Conservation (phyloP, 2,888 invertebrate genomes). For the Noctua janthina region DNA sequence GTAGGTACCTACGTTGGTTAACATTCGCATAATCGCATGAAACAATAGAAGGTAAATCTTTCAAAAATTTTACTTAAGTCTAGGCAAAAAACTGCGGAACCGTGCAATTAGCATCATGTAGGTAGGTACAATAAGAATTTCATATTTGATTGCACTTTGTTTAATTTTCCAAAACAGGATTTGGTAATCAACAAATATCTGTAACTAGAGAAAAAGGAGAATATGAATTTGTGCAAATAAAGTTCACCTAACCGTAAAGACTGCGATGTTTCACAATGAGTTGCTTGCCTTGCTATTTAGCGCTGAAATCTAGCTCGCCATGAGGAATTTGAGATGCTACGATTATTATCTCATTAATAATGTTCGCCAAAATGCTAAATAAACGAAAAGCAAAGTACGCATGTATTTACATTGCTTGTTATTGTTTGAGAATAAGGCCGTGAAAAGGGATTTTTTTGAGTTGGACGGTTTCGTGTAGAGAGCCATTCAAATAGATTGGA, state of each 20-base stretch:
- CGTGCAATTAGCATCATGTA: not conserved
- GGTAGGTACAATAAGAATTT: constrained; percentile 11
- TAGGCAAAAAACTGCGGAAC: constrained; percentile 6
- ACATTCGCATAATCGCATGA: constrained; percentile 15
- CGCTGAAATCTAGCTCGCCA: constrained; percentile 47
- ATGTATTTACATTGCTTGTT: not conserved
- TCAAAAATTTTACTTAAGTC: constrained; percentile 18
- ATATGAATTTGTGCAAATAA: constrained; percentile 47
- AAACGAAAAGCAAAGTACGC: constrained; percentile 4
- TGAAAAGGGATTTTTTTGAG: constrained; percentile 12
- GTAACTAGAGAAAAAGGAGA: constrained; percentile 30
- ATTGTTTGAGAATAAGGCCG: not conserved
- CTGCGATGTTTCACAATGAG: constrained; percentile 52
- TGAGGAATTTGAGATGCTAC: constrained; percentile 52
- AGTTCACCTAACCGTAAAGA: constrained; percentile 38
- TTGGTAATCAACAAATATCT: constrained; percentile 32
- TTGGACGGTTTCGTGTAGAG: not conserved
- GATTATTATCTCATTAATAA: constrained; percentile 40
- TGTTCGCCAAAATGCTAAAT: constrained; percentile 29
- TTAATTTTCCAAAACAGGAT: constrained; percentile 36
- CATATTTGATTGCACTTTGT: constrained; percentile 39
- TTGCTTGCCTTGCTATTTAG: constrained; percentile 60
- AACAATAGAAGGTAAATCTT: constrained; percentile 28
- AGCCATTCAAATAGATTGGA: constrained; percentile 1
- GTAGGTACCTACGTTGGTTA: not conserved